Evolutionary conservation across 2,888 invertebrate genomes (phyloP), one percentile per base, ranked within the genome.

Genomic region (Sipha maydis): DNA sequence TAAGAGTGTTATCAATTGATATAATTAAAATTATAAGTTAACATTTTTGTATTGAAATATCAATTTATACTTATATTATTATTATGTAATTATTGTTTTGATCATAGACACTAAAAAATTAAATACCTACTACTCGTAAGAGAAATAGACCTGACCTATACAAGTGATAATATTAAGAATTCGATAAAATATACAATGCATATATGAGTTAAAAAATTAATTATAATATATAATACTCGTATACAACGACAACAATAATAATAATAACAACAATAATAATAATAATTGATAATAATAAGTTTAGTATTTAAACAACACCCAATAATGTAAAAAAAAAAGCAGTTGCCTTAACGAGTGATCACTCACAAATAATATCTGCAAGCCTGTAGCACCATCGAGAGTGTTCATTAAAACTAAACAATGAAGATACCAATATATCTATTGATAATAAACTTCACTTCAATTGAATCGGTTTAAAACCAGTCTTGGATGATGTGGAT

Each of bases 371-470:
- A 75, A 76, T 84, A 84, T 84, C 84, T 79, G 86, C 86, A 41
- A 86, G 82, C 82, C 88, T 61, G 67, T 34, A 82, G 82, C 82
- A 80, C 88, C 88, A 82, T 80, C 88, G 48, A 88, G 88, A 88
- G 88, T 80, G 61, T 88, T 88, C 80, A 82, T 88, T 88, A 88
- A 76, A 76, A 88, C 17, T 67, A 82, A 88, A 88, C 88, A 88
- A 88, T 88, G 88, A 73, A 73, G 80, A 86, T 79, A 71, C 86
- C 82, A 80, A 77, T 83, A 56, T 17, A 38, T 80, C 56, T 86
- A 61, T 86, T 86, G 88, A 88, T 82, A 67, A 85, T 86, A 79
- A 80, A 88, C 82, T 76, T 67, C 67, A 82, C 67, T 88, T 75
- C 61, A 75, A 83, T 80, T 82, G 38, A 82, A 88, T 88, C 82